phyloP scores from a whole-genome alignment of 2,888 invertebrate genomes.

The Monoplex corrugatus region DNA sequence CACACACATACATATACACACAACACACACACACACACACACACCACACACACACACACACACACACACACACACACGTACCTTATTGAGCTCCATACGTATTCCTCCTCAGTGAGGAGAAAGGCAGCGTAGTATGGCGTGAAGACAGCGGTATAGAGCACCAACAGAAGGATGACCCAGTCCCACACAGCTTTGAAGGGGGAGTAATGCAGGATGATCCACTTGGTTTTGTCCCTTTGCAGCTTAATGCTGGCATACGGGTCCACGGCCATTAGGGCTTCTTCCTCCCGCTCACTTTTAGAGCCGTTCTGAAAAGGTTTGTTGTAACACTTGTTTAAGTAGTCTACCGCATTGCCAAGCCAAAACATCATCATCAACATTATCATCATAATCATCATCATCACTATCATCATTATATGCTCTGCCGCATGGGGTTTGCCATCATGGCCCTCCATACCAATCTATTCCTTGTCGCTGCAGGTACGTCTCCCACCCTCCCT shows the following conservation, averaged over 20 bases:
- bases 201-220: constrained; percentile 81
- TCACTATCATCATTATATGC: no score
- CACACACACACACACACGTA: background rate
- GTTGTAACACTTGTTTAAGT: no score
- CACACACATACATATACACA: no score
- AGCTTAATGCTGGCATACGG: constrained; percentile 53
- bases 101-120: constrained; percentile 79
- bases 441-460: no score
- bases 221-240: constrained; percentile 71
- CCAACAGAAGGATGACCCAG: constrained; percentile 81
- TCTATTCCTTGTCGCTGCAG: no score
- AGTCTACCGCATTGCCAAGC: no score
- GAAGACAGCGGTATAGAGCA: constrained; percentile 81
- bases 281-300: constrained; percentile 55
- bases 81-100: constrained; percentile 75
- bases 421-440: no score
- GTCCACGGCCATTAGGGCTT: constrained; percentile 45
- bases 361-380: background rate
- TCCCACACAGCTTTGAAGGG: constrained; percentile 82
- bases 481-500: no score
- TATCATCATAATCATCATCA: no score
- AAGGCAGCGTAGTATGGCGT: constrained; percentile 81
- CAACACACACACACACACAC: no score
- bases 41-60: background rate
- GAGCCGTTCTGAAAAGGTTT: constrained; percentile 51